phyloP scores from a whole-genome alignment of 2,797 vertebrate genomes.

The Hapalemur alaotrensis region DNA sequence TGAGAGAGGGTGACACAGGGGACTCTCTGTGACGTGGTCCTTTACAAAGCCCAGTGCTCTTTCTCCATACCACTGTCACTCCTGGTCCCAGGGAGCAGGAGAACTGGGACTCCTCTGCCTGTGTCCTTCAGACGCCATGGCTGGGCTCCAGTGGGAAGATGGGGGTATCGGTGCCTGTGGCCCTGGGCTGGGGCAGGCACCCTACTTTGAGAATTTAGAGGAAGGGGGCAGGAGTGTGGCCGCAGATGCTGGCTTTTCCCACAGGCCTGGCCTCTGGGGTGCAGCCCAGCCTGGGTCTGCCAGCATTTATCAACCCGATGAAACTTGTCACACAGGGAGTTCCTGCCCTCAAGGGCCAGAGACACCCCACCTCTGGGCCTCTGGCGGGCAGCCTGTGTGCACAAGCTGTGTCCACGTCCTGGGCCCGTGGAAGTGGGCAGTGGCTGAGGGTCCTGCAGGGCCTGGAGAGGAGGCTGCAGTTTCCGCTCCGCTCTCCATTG shows the following conservation, averaged over 20 bases:
- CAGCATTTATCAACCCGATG: not conserved
- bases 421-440: not conserved
- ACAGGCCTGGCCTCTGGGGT: not conserved
- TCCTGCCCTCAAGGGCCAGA: not conserved
- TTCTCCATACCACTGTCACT: no score
- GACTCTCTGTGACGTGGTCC: rapidly evolving
- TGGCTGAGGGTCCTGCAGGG: not conserved
- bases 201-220: not conserved
- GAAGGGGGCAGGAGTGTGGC: not conserved
- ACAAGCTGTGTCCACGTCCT: not conserved
- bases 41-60: not conserved
- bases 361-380: not conserved
- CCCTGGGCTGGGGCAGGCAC: not conserved
- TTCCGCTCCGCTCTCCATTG: not conserved
- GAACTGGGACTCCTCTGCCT: not conserved
- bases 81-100: not conserved
- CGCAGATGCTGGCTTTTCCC: not conserved
- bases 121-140: not conserved
- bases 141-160: not conserved
- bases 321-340: not conserved
- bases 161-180: not conserved
- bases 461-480: not conserved
- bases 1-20: no score
- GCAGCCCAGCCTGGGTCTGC: not conserved
- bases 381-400: not conserved